These are phyloP conservation scores for Sapayoa aenigma DNA, from an alignment of 2,113 vertebrate genomes.

Conservation along the genomic window DNA sequence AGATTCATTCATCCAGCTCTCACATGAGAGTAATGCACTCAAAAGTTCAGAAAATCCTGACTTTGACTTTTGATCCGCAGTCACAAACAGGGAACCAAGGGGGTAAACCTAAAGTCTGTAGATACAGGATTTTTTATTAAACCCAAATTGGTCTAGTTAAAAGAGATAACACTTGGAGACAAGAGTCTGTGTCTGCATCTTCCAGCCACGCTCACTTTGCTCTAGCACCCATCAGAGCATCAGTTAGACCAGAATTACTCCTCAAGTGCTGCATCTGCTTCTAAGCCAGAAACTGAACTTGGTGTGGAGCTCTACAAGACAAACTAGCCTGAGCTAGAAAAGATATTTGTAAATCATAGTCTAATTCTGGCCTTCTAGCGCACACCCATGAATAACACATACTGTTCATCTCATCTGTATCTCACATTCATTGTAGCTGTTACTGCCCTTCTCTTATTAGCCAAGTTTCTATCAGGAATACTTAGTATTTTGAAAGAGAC, in stretches of 20 bases:
- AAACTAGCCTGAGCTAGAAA: neutral
- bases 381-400: neutral
- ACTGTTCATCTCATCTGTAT: accelerated
- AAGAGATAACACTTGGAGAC: neutral
- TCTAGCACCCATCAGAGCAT: neutral
- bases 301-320: neutral
- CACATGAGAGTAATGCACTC: neutral
- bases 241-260: neutral
- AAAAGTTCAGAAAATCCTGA: neutral
- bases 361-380: neutral
- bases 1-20: neutral
- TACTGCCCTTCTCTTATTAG: neutral
- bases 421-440: neutral
- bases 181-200: neutral
- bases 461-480: neutral
- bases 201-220: accelerated
- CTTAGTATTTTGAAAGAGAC: neutral
- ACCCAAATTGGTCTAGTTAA: neutral
- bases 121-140: neutral
- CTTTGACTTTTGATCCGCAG: neutral
- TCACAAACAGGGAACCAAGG: neutral
- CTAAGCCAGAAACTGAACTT: neutral
- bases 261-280: neutral
- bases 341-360: neutral
- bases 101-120: neutral